Conservation (phyloP, 2,113 vertebrate species). For the Condylura cristata region DNA sequence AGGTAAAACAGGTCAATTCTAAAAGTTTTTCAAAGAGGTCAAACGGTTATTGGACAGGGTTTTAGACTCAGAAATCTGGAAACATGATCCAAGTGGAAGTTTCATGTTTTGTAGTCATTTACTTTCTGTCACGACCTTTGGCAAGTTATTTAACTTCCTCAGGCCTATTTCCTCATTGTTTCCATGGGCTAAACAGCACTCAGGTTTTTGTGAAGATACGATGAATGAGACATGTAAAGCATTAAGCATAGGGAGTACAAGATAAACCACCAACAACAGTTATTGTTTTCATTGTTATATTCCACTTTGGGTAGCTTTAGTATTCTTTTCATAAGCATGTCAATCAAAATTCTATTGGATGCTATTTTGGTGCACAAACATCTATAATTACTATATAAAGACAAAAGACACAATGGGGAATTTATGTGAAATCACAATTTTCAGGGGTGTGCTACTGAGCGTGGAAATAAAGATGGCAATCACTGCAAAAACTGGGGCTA, state of each 20-base stretch:
- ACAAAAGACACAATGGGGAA: not conserved
- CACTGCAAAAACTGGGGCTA: conserved; percentile 33
- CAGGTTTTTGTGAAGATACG: not conserved
- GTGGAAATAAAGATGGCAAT: conserved; percentile 60
- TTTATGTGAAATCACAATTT: conserved; percentile 50
- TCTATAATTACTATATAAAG: conserved; percentile 8
- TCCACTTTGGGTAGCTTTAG: not conserved
- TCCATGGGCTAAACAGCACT: not conserved
- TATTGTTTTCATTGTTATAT: not conserved
- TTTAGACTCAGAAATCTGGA: not conserved
- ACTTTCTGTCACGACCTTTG: not conserved
- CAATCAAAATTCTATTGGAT: conserved; percentile 34
- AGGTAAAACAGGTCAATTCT: not conserved
- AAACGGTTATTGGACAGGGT: not conserved
- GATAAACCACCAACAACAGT: not conserved
- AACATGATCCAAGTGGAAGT: not conserved
- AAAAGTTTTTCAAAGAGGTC: not conserved
- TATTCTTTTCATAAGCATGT: not conserved
- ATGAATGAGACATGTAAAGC: not conserved
- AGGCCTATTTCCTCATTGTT: not conserved
- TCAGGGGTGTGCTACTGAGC: conserved; percentile 6
- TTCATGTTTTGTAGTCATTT: not conserved
- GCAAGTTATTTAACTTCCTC: not conserved
- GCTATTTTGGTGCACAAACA: not conserved
- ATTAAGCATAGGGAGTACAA: not conserved